These are phyloP conservation scores for Pseudochirops cupreus DNA, from an alignment of 2,797 vertebrate genomes.

Conservation along the genomic window DNA sequence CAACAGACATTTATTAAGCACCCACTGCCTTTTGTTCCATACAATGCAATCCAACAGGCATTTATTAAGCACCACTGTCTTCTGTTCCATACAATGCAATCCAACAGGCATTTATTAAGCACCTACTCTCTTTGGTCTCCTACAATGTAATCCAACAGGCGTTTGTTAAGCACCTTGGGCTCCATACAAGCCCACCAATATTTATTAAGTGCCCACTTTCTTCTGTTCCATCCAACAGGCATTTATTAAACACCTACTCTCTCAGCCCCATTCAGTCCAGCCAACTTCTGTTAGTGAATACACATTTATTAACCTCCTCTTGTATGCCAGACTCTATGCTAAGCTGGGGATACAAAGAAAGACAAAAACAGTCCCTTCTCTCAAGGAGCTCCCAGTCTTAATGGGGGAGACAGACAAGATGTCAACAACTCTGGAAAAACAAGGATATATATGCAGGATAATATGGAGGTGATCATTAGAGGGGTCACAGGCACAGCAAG, in stretches of 20 bases:
- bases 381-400: neutral
- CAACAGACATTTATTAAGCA: neutral
- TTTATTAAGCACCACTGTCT: neutral
- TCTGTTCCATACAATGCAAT: neutral
- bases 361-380: neutral
- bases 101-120: neutral
- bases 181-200: too few species aligned
- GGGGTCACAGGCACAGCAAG: neutral
- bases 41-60: neutral
- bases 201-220: too few species aligned
- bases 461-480: neutral
- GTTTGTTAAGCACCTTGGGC: too few species aligned
- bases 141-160: neutral
- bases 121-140: fast-evolving
- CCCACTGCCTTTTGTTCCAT: neutral
- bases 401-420: neutral
- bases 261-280: neutral
- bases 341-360: neutral
- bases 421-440: neutral
- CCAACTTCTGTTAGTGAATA: neutral
- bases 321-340: neutral
- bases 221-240: too few species aligned
- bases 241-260: neutral
- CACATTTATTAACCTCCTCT: neutral
- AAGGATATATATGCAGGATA: neutral